Conservation (phyloP, 2,888 invertebrate species). For the Anoplius nigerrimus region DNA sequence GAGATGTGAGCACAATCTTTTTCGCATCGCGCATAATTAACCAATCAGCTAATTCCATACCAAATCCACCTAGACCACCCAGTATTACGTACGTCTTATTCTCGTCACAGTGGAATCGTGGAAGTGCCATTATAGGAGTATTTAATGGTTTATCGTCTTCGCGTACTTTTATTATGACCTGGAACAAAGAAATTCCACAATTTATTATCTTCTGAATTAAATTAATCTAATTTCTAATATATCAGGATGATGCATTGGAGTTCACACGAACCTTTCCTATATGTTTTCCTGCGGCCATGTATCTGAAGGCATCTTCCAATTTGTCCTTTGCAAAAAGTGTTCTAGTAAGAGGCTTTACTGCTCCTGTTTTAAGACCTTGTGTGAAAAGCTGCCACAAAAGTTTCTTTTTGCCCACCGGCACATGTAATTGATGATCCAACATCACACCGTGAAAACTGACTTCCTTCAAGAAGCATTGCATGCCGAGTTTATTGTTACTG, state of each 20-base stretch:
- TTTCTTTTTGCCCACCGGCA: fast-evolving
- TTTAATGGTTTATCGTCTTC: slow-evolving; percentile 47
- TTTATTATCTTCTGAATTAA: background rate
- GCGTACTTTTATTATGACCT: slow-evolving; percentile 65
- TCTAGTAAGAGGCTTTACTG: slow-evolving; percentile 82
- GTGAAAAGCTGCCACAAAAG: slow-evolving; percentile 66
- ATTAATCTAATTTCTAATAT: too few species aligned
- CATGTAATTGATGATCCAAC: slow-evolving; percentile 82
- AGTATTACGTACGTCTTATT: slow-evolving; percentile 80
- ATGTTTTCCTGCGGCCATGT: slow-evolving; percentile 84
- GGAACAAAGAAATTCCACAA: background rate
- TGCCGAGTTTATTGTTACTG: slow-evolving; percentile 79
- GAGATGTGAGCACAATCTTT: slow-evolving; percentile 87
- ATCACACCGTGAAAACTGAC: slow-evolving; percentile 87
- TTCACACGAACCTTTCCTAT: slow-evolving; percentile 82
- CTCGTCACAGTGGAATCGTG: slow-evolving; percentile 76
- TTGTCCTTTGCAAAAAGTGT: slow-evolving; percentile 81
- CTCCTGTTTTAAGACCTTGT: slow-evolving; percentile 81
- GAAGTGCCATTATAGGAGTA: slow-evolving; percentile 72
- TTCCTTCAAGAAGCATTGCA: slow-evolving; percentile 84
- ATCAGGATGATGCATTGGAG: too few species aligned
- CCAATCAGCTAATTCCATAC: slow-evolving; percentile 92
- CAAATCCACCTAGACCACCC: slow-evolving; percentile 94
- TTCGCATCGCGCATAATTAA: slow-evolving; percentile 88
- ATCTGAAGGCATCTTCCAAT: slow-evolving; percentile 84